Evolutionary conservation across 2,113 vertebrate species (phyloP), one percentile per base, ranked within the genome.

Genomic region (Pandion haliaetus): DNA sequence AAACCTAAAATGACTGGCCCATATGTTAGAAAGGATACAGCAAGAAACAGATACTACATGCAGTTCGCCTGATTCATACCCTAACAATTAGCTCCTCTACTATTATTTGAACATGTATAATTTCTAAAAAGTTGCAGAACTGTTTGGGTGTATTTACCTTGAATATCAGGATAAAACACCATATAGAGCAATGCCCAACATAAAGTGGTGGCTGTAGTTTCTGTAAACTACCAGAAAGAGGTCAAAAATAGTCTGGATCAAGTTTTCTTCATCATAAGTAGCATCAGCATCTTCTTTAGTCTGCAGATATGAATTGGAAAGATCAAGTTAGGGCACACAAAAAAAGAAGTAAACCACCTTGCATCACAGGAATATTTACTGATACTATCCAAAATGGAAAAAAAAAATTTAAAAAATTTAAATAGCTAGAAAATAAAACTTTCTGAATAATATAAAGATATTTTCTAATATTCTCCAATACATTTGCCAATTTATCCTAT

Each of bases 191-290:
- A 87, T 7, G 94, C 97, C 98, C 98, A 98, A 36, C 47, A 32
- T 82, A 98, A 86, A 34, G 97, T 98, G 36, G 96, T 97, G 31
- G 96, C 29, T 3, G 82, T 98, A 12, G 97, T 98, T 88, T 98
- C 97, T 6, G 93, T 98, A 49, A 49, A 98, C 98, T 74, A 98
- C 98, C 42, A 98, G 2, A 79, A 98, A 97, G 34, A 98, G 95
- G 62, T 98, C 97, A 6, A 8, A 14, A 47, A 96, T 32, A 44
- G 58, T 74, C 66, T 98, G 93, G 6, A 77, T n/a, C 96, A 98
- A 84, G 80, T 98, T 98, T 58, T 86, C 89, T 59, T 98, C 97
- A 19, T 82, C 38, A 8, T 98, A 98, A 12, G 96, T 97, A 10
- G 97, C 38, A 34, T 63, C 50, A 40, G 97, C 25, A 21, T 94